A percentile compares a stretch with the other conserved stretches of the same genome.
Conservation (phyloP, 1,140 invertebrate species). For the Xylocopa sonorina region DNA sequence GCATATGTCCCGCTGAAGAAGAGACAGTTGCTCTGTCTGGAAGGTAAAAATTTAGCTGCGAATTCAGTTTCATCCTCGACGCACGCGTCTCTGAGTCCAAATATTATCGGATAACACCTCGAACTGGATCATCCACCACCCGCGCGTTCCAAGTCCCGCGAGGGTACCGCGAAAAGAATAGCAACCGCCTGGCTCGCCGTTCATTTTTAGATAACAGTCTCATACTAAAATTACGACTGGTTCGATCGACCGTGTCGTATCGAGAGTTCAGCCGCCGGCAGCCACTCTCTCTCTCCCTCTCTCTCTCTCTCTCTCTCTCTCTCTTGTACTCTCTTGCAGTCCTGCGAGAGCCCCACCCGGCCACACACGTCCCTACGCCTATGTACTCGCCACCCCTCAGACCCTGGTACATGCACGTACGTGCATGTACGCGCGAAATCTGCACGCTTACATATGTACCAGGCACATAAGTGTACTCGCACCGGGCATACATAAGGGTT, state of each 20-base stretch:
- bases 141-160: neutral
- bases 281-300: too few relatives aligned
- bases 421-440: slow-evolving; percentile 50
- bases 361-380: slow-evolving; percentile 62
- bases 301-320: too few relatives aligned
- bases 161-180: slow-evolving; percentile 15
- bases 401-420: too few relatives aligned
- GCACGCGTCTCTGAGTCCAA: neutral
- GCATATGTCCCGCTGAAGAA: too few relatives aligned
- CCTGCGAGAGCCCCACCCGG: slow-evolving; percentile 62
- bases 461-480: slow-evolving; percentile 70
- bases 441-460: slow-evolving; percentile 44
- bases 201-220: slow-evolving; percentile 54
- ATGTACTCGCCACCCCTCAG: slow-evolving; percentile 44
- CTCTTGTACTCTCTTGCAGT: slow-evolving; percentile 34
- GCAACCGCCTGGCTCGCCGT: neutral
- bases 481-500: slow-evolving; percentile 74
- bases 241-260: slow-evolving; percentile 68
- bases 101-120: neutral
- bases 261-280: slow-evolving; percentile 50
- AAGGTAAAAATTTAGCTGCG: too few relatives aligned
- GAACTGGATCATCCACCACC: neutral
- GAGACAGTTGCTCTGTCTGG: too few relatives aligned
- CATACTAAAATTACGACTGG: slow-evolving; percentile 62
- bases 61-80: neutral